Conservation (phyloP, 2,888 invertebrate genomes). For the Rhagonycha lutea region DNA sequence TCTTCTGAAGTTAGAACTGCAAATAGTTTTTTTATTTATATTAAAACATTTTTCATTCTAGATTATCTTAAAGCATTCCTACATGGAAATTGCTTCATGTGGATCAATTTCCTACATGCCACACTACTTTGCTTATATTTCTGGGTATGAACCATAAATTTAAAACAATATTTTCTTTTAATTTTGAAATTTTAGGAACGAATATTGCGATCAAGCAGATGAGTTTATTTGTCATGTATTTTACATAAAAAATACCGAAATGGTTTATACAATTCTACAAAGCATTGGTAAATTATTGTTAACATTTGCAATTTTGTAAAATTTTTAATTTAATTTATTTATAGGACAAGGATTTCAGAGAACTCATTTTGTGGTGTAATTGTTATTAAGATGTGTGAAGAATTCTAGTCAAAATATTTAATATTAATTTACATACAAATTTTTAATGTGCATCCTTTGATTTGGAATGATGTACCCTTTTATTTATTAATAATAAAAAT, state of each 20-base stretch:
- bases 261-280: constrained; percentile 56
- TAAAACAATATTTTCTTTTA: not conserved
- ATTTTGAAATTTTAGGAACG: constrained; percentile 50
- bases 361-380: constrained; percentile 58
- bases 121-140: constrained; percentile 64
- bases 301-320: not conserved
- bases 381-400: not conserved
- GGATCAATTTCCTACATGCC: constrained; percentile 60
- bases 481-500: not conserved
- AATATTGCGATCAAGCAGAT: constrained; percentile 56
- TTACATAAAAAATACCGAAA: constrained; percentile 50
- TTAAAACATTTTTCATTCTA: constrained; percentile 43
- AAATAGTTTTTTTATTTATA: not conserved
- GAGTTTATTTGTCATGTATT: constrained; percentile 58
- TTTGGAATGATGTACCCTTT: not conserved
- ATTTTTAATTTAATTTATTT: constrained; percentile 34
- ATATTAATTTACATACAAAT: not conserved
- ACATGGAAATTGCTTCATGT: constrained; percentile 69
- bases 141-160: constrained; percentile 59
- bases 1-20: constrained; percentile 50
- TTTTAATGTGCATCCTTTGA: not conserved
- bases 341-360: constrained; percentile 59
- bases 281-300: constrained; percentile 54
- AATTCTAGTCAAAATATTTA: not conserved
- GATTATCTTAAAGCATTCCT: constrained; percentile 62